Evolutionary conservation across 1,140 invertebrate species (phyloP), one percentile per base, ranked within the genome.

Genomic region (Drosophila gunungcola): DNA sequence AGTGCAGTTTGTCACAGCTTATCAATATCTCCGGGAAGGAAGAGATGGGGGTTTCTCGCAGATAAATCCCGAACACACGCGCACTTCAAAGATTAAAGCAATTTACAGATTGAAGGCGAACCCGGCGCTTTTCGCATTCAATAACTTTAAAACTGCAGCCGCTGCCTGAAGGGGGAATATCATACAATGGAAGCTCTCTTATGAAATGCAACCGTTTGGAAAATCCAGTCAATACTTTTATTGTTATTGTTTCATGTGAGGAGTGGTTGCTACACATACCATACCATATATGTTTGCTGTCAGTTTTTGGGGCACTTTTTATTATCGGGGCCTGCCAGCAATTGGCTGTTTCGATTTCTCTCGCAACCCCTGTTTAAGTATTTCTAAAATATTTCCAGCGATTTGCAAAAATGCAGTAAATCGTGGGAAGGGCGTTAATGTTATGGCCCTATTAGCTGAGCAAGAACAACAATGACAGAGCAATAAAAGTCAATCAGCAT

Each of bases 201-300:
- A 83, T 89, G 73, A 80, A 86, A 85, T 90, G 86, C 86, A 90
- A 78, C 88, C 88, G 74, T 67, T 90, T 63, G 86, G 86, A 90
- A 90, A 90, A 90, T 90, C 88, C 88, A 78, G 86, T 78, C 86
- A 76, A 90, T 90, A 86, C 82, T 83, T 91, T 90, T 90, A 90
- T 76, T 84, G 80, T 78, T 89, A 90, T 89, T 85, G 84, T 88
- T 89, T 84, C 57, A 78, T 85, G 77, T 89, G 69, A 45, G 69
- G 51, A 64, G 43, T 52, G 48, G 38, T 58, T 43, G 58, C 4
- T 7, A 2, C 1, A 3, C 0, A 25, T 45, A 32, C 29, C 5
- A 11, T 32, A 49, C n/a, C 16, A 32, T 60, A 43, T 46, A 70
- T 82, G 80, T 85, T 86, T 81, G 78, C 53, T 86, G 73, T 58